phyloP scores from a whole-genome alignment of 2,888 invertebrate species.

The Pristionchus maxplancki region DNA sequence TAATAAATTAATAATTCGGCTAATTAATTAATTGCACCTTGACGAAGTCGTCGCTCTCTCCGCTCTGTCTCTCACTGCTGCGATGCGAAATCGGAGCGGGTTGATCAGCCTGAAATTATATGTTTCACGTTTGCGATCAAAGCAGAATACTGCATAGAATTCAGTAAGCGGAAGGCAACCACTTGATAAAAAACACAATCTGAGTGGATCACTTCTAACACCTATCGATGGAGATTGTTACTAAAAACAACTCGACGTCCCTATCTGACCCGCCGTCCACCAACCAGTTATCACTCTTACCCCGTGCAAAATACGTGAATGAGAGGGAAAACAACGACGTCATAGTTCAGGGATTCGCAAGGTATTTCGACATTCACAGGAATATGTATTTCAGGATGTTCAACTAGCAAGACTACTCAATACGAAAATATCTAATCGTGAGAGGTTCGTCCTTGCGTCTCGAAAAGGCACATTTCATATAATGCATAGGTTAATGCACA shows the following conservation, averaged over 20 bases:
- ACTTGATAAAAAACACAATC: not conserved
- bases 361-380: not conserved
- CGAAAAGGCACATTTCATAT: no score
- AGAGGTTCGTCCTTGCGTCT: no score
- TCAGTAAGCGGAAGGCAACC: not conserved
- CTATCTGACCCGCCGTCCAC: not conserved
- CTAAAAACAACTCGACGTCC: not conserved
- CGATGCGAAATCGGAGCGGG: not conserved
- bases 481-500: no score
- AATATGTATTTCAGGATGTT: no score
- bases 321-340: not conserved
- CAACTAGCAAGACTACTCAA: no score
- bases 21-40: constrained; percentile 55
- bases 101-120: not conserved
- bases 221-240: not conserved
- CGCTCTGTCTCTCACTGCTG: constrained; percentile 52
- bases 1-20: not conserved
- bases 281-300: constrained; percentile 2
- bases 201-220: not conserved
- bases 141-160: not conserved
- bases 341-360: not conserved
- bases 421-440: no score
- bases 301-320: not conserved
- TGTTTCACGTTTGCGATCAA: not conserved
- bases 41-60: constrained; percentile 66